These are phyloP conservation scores for Cariama cristata DNA, from an alignment of 2,113 vertebrate genomes.

Conservation along the genomic window DNA sequence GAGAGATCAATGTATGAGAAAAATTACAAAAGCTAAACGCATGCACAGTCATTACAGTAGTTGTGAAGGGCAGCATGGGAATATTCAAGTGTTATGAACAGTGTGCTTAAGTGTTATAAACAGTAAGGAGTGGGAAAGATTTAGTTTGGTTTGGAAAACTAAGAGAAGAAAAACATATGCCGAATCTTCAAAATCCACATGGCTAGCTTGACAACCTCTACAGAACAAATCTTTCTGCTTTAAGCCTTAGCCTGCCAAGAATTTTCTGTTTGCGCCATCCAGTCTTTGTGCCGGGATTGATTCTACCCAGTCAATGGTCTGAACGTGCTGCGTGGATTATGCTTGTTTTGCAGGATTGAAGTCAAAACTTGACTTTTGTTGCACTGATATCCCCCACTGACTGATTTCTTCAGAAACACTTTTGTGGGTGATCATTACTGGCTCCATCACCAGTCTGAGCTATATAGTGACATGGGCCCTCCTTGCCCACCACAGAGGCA, in stretches of 20 bases:
- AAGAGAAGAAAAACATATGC: neutral
- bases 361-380: neutral
- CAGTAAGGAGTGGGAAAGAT: neutral
- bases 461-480: rapidly evolving
- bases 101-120: neutral
- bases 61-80: neutral
- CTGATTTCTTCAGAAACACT: neutral
- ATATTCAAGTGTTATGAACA: neutral
- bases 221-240: neutral
- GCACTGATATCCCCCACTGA: neutral
- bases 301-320: neutral
- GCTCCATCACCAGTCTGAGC: neutral
- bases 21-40: neutral
- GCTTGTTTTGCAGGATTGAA: neutral
- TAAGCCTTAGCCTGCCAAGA: neutral
- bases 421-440: neutral
- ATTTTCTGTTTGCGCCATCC: neutral
- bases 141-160: neutral
- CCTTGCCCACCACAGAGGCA: neutral
- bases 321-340: neutral
- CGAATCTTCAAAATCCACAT: neutral
- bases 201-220: neutral
- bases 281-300: neutral
- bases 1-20: neutral
- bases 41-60: neutral